Evolutionary conservation across 2,888 invertebrate genomes (phyloP), one percentile per base, ranked within the genome.

Genomic region (Pyrrhosoma nymphula): DNA sequence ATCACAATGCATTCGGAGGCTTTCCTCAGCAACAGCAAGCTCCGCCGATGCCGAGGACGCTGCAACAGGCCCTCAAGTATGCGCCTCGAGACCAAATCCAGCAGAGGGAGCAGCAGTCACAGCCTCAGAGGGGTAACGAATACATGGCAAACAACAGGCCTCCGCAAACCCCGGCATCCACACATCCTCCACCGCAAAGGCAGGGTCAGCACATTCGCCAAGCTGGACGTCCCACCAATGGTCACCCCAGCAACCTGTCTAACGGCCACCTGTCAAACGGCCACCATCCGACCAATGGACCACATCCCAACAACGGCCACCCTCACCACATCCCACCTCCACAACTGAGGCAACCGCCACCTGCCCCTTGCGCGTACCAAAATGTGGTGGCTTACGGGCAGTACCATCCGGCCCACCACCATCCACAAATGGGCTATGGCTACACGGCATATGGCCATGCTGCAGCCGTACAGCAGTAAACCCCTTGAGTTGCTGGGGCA

Each of bases 331-430:
- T 93, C 63, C 93, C 93, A 93, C 93, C 93, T n/a, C 93, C 93
- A 26, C 93, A 93, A 47, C 69, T 93, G 93, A 93, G 93, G 93
- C 93, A 93, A 47, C 93, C 93, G 4, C 93, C 93, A 47, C 93
- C 93, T 47, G 93, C 93, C 75, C 97, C 97, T 12, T 98, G 98
- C 96, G 97, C 97, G 95, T 98, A 97, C 96, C 97, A 98, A 96
- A 97, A 97, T 88, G 97, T 98, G 97, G 98, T 97, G 98, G 98
- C 96, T 96, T 98, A 95, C 95, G 95, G 96, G 75, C 97, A 95
- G 97, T 0, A 97, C 97, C 0, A 98, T 98, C 95, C 98, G 98
- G 97, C 93, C 47, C 93, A 93, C 47, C 93, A 93, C 69, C 93
- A 93, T n/a, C 93, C 93, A 2, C 93, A 93, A 75, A 93, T 93